Evolutionary conservation across 2,888 invertebrate genomes (phyloP), one percentile per base, ranked within the genome.

Genomic region (Trachelus stipa): DNA sequence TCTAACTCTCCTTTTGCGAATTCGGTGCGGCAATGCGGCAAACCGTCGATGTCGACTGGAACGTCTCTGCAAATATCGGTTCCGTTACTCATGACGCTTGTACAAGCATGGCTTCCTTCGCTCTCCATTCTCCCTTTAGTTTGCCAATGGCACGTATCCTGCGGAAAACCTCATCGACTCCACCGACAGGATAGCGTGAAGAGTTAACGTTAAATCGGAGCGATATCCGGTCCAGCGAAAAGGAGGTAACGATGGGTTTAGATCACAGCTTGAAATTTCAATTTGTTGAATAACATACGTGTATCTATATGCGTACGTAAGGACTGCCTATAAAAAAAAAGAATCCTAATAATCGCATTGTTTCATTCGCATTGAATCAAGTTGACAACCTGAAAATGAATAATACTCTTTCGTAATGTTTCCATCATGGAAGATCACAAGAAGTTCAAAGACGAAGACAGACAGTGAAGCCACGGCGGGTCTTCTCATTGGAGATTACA

Each of bases 401-500:
- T 56, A 56, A 56, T 56, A 34, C 35, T 74, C 74, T 34, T 74
- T 23, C 34, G 34, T 37, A 37, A 35, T 37, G 37, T 74, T 35
- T 34, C 74, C 23, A 30, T 74, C 35, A 23, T 34, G 33, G 31
- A 31, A 34, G 31, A 71, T 74, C 74, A 33, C 35, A 4, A 73
- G 79, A 85, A 84, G 81, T 83, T 82, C 81, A 83, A 85, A 83
- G 85, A 86, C 83, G 81, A 84, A 84, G 83, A 82, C 82, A 85
- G 86, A 82, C 82, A 82, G 84, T n/a, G 56, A 56, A 56, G 81
- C 78, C 83, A 71, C 81, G 79, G 79, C 88, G 83, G 87, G 89
- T 87, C 89, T 90, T 90, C 89, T 84, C 81, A 82, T 79, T 82
- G 79, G 83, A 88, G 88, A 88, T 90, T 90, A 90, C 84, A 84